Conservation (phyloP, 2,113 vertebrate species). For the Dissostichus mawsoni region DNA sequence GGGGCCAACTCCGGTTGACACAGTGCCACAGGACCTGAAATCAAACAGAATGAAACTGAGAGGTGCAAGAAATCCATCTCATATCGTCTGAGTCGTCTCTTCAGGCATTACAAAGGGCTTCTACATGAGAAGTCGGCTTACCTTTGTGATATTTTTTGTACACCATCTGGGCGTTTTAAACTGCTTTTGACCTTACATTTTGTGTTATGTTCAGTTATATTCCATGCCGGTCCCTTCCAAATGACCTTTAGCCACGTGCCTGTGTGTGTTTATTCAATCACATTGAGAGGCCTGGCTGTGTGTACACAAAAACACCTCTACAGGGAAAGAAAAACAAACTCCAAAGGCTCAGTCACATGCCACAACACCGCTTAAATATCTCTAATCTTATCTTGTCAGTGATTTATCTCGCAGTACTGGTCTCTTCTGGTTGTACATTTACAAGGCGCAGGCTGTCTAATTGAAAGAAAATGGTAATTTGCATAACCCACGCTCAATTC, state of each 20-base stretch:
- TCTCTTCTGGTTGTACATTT: slow-evolving; percentile 20
- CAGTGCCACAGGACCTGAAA: slow-evolving; percentile 49
- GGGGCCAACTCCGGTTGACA: slow-evolving; percentile 49
- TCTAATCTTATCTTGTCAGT: background rate
- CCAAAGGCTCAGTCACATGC: slow-evolving; percentile 15
- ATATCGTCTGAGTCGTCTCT: slow-evolving; percentile 26
- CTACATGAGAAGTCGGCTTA: slow-evolving; percentile 38
- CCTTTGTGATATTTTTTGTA: slow-evolving; percentile 58
- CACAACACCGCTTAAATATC: slow-evolving; percentile 27
- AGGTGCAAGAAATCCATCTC: slow-evolving; percentile 49
- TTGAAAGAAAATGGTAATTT: slow-evolving; percentile 66
- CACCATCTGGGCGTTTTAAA: slow-evolving; percentile 45
- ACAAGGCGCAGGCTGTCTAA: slow-evolving; percentile 47
- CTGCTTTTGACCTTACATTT: slow-evolving; percentile 56
- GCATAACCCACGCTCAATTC: slow-evolving; percentile 46
- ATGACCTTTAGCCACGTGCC: slow-evolving; percentile 67
- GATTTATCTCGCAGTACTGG: background rate
- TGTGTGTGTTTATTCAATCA: slow-evolving; percentile 73
- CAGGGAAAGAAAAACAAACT: background rate
- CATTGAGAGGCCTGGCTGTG: slow-evolving; percentile 60
- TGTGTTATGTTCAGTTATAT: slow-evolving; percentile 63
- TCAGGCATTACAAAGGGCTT: background rate
- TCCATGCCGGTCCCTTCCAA: slow-evolving; percentile 60
- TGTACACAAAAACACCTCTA: slow-evolving; percentile 82
- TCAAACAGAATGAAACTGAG: slow-evolving; percentile 55